These are phyloP conservation scores for Lochmaea capreae DNA, from an alignment of 2,888 invertebrate genomes.

Conservation along the genomic window DNA sequence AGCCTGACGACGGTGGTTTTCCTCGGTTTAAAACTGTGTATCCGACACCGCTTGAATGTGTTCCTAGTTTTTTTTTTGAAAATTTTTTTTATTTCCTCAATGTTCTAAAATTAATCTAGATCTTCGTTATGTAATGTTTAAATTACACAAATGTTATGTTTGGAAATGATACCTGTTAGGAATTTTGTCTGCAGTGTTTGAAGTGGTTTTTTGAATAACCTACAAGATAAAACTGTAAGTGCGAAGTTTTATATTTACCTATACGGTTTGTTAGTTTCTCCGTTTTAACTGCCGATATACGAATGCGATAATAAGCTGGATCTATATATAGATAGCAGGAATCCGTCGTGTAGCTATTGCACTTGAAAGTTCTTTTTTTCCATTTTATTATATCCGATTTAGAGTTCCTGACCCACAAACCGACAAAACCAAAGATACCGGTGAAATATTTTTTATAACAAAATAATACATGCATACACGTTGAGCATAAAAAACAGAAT, in stretches of 20 bases:
- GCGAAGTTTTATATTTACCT: conserved; percentile 38
- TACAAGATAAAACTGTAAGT: conserved; percentile 37
- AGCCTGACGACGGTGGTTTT: conserved; percentile 39
- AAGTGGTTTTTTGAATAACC: conserved; percentile 32
- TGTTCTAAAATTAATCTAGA: conserved; percentile 26
- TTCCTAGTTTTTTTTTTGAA: conserved; percentile 40
- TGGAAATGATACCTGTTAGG: conserved; percentile 5
- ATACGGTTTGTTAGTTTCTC: conserved; percentile 32
- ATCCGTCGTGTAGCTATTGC: conserved; percentile 37
- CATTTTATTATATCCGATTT: conserved; percentile 20
- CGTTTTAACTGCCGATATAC: conserved; percentile 36
- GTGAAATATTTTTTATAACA: conserved; percentile 8
- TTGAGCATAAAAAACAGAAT: neutral
- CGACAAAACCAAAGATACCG: conserved; percentile 6
- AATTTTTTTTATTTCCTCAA: conserved; percentile 29
- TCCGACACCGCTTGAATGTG: conserved; percentile 51
- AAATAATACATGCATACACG: neutral
- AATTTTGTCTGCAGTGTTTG: conserved; percentile 22
- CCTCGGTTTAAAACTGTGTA: conserved; percentile 42
- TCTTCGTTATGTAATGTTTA: conserved; percentile 39
- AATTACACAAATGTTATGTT: conserved; percentile 19
- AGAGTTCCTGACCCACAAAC: conserved; percentile 28
- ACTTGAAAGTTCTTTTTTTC: conserved; percentile 42
- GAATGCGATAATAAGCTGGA: conserved; percentile 51
- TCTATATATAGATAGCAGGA: conserved; percentile 55